These are phyloP conservation scores for Stichopus chloronotus DNA, from an alignment of 35 echinoderm and acorn worm species.

Conservation along the genomic window DNA sequence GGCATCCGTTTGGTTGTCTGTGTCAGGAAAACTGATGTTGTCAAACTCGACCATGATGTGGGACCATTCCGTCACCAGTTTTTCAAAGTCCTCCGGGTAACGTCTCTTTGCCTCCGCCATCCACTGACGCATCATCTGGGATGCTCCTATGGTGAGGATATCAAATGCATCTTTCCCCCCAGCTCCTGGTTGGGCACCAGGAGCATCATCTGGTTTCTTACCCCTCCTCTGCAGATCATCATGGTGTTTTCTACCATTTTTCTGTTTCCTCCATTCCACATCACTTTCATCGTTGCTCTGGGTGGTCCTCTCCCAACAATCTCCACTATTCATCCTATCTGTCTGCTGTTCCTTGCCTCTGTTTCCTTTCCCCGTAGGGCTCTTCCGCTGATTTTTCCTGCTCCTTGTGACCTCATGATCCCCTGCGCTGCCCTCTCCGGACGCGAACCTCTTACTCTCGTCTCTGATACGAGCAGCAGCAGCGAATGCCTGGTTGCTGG, in stretches of 20 bases:
- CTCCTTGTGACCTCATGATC: not conserved
- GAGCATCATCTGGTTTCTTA: not conserved
- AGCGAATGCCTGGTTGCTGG: not conserved
- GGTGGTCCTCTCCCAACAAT: not conserved
- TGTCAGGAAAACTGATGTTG: slow-evolving; percentile 1
- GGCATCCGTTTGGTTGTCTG: not conserved
- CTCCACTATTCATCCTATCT: not conserved
- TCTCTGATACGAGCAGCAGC: not conserved
- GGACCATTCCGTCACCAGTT: not conserved
- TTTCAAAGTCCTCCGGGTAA: slow-evolving; percentile 22
- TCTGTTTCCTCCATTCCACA: not conserved
- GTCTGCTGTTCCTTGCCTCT: not conserved
- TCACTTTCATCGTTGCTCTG: not conserved
- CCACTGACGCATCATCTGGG: slow-evolving; percentile 23
- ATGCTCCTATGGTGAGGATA: not conserved
- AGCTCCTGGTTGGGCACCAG: not conserved
- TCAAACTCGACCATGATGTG: slow-evolving; percentile 8
- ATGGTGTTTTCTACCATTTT: not conserved
- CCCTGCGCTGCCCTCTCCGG: not conserved
- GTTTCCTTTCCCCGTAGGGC: not conserved
- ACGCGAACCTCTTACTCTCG: not conserved
- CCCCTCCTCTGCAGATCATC: not conserved
- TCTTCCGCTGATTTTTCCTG: not conserved
- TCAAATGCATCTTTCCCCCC: not conserved
- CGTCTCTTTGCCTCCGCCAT: slow-evolving; percentile 5